Conservation (phyloP, 2,888 invertebrate genomes). For the Leistus spinibarbis region DNA sequence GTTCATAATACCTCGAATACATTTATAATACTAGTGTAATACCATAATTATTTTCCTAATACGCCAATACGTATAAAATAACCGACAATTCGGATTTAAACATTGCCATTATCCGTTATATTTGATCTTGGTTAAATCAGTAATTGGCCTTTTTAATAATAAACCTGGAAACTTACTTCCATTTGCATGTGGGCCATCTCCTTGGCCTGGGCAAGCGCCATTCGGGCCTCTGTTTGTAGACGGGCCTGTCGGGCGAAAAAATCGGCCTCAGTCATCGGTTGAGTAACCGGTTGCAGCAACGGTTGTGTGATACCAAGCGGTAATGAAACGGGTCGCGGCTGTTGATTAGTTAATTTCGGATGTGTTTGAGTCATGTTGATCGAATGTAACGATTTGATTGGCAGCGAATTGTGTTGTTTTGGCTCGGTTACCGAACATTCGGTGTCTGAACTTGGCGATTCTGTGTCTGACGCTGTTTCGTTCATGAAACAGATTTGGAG, state of each 20-base stretch:
- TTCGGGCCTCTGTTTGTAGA: slow-evolving; percentile 84
- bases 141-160: slow-evolving; percentile 3
- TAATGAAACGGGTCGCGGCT: slow-evolving; percentile 52
- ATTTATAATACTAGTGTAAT: too few relatives aligned
- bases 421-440: slow-evolving; percentile 61
- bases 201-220: slow-evolving; percentile 88
- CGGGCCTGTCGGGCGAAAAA: slow-evolving; percentile 82
- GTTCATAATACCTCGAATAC: too few relatives aligned
- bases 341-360: slow-evolving; percentile 44
- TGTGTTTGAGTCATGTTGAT: slow-evolving; percentile 45
- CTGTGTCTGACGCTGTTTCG: slow-evolving; percentile 85
- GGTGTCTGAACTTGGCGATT: slow-evolving; percentile 76
- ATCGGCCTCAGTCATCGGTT: slow-evolving; percentile 69
- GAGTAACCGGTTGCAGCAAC: slow-evolving; percentile 55
- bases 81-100: too few relatives aligned
- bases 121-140: too few relatives aligned
- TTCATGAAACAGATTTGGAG: slow-evolving; percentile 97
- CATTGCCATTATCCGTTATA: too few relatives aligned
- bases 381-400: slow-evolving; percentile 5
- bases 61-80: too few relatives aligned
- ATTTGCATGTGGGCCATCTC: slow-evolving; percentile 92
- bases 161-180: slow-evolving; percentile 75
- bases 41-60: too few relatives aligned
- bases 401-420: slow-evolving; percentile 46
- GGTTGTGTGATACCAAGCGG: slow-evolving; percentile 59